A percentile compares a stretch with the other conserved stretches of the same genome.
phyloP scores from a whole-genome alignment of 1,140 invertebrate species.

The Andricus grossulariae region DNA sequence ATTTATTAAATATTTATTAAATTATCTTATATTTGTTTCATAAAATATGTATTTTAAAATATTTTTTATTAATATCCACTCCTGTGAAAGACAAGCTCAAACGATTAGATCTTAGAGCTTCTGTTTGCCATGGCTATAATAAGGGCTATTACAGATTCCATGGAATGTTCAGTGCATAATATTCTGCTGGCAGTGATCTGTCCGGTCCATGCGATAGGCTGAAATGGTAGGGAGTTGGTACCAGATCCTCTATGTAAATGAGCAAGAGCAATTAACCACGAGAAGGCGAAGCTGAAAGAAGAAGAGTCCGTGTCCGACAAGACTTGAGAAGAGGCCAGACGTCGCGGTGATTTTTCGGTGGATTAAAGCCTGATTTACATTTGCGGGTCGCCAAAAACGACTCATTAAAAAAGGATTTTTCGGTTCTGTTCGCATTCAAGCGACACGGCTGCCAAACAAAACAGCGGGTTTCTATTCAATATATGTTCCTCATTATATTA shows the following conservation, averaged over 20 bases:
- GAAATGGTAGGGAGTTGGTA: constrained; percentile 36
- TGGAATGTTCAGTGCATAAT: constrained; percentile 33
- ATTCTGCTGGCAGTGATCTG: constrained; percentile 23
- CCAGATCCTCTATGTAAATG: constrained; percentile 60
- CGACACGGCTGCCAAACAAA: no score
- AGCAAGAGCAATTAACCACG: constrained; percentile 59
- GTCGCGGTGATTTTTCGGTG: not conserved
- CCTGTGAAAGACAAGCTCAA: no score
- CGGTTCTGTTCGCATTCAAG: not conserved
- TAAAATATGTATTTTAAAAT: no score
- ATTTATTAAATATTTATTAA: no score
- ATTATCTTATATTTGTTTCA: no score
- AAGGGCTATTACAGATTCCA: constrained; percentile 44
- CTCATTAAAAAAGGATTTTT: not conserved
- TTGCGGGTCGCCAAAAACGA: not conserved
- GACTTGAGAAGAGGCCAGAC: constrained; percentile 4
- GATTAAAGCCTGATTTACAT: constrained; percentile 19
- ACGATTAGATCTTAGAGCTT: not conserved
- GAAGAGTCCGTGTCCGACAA: constrained; percentile 17
- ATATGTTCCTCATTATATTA: no score
- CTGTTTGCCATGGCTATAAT: constrained; percentile 38
- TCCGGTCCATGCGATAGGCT: constrained; percentile 38
- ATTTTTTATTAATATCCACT: no score
- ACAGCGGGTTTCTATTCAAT: no score
- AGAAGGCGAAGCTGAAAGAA: constrained; percentile 19